phyloP scores from a whole-genome alignment of 2,888 invertebrate genomes.

The Ophion costatus region DNA sequence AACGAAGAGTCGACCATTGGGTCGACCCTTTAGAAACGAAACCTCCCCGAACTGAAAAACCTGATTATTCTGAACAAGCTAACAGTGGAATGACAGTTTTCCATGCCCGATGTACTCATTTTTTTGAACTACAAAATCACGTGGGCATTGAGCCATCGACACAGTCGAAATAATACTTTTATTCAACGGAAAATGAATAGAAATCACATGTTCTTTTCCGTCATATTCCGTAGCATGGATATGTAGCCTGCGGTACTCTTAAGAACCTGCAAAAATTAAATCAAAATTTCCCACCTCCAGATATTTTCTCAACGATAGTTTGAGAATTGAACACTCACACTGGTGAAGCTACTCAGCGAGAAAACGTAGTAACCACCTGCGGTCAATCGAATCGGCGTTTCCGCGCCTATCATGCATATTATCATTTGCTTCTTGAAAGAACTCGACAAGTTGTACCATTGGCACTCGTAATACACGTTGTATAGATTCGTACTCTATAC shows the following conservation, averaged over 20 bases:
- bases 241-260: neutral
- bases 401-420: conserved; percentile 57
- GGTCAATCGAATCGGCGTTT: conserved; percentile 49
- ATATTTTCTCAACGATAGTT: neutral
- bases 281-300: neutral
- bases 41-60: too few relatives aligned
- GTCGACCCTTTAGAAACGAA: too few relatives aligned
- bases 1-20: too few relatives aligned
- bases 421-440: conserved; percentile 50
- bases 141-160: too few relatives aligned
- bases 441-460: conserved; percentile 46
- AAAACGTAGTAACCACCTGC: conserved; percentile 59
- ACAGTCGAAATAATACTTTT: neutral
- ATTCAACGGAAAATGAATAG: neutral
- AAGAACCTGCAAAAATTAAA: neutral
- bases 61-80: too few relatives aligned
- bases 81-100: too few relatives aligned
- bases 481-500: conserved; percentile 51
- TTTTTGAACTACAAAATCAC: too few relatives aligned
- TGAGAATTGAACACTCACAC: conserved; percentile 8
- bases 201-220: neutral
- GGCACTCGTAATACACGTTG: conserved; percentile 49
- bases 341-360: conserved; percentile 50
- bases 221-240: neutral
- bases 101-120: too few relatives aligned